Percentiles rank a stretch among this genome's conserved stretches.
These are phyloP conservation scores for Callimorpha dominula DNA, from an alignment of 2,888 invertebrate species.

Conservation along the genomic window DNA sequence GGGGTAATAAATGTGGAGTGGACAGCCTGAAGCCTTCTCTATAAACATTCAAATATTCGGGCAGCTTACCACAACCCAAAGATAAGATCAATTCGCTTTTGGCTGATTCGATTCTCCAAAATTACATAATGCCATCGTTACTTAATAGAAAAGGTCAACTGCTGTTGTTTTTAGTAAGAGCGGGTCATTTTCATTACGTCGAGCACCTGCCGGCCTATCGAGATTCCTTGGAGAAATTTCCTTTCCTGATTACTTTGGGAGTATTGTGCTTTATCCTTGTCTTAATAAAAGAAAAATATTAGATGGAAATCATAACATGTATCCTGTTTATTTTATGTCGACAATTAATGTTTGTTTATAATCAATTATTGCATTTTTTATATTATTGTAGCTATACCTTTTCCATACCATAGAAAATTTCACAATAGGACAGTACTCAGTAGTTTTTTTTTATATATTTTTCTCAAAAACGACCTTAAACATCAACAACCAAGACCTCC, in stretches of 20 bases:
- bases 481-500: too few species aligned
- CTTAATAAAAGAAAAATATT: slow-evolving; percentile 52
- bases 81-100: slow-evolving; percentile 51
- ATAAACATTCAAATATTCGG: slow-evolving; percentile 47
- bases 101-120: slow-evolving; percentile 53
- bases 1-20: slow-evolving; percentile 24
- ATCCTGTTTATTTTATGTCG: slow-evolving; percentile 30
- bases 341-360: background rate
- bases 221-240: slow-evolving; percentile 19
- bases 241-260: slow-evolving; percentile 38
- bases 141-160: slow-evolving; percentile 60
- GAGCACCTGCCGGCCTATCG: slow-evolving; percentile 43
- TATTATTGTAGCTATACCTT: background rate
- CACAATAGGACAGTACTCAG: too few species aligned
- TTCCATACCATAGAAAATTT: background rate
- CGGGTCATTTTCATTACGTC: slow-evolving; percentile 56
- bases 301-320: slow-evolving; percentile 20
- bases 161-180: slow-evolving; percentile 58
- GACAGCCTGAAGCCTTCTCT: slow-evolving; percentile 25
- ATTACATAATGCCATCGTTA: slow-evolving; percentile 57
- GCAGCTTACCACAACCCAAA: slow-evolving; percentile 16
- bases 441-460: too few species aligned
- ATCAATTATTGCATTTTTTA: background rate
- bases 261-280: slow-evolving; percentile 35
- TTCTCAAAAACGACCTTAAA: too few species aligned